Conservation (phyloP, 2,113 vertebrate genomes). For the Scartelaos histophorus region DNA sequence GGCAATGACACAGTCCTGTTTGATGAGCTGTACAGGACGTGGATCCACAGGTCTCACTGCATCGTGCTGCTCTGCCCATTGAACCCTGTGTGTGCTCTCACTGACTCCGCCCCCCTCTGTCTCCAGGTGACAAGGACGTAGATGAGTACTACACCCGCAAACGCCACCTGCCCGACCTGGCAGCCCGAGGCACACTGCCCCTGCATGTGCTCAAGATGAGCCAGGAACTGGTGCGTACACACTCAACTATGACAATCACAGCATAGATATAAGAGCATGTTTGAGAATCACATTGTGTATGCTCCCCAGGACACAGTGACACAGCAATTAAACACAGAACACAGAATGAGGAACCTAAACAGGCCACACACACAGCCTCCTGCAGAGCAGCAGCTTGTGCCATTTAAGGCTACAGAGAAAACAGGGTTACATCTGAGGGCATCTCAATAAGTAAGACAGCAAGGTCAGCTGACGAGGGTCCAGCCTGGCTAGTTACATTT, state of each 20-base stretch:
- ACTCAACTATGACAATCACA: not conserved
- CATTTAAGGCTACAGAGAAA: too few species aligned
- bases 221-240: constrained; percentile 84
- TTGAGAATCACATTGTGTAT: not conserved
- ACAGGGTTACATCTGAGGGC: too few species aligned
- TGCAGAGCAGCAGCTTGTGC: too few species aligned
- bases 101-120: constrained; percentile 36
- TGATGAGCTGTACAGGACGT: constrained; percentile 49
- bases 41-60: constrained; percentile 35
- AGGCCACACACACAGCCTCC: not conserved
- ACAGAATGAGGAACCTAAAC: not conserved
- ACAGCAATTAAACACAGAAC: not conserved
- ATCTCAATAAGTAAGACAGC: too few species aligned
- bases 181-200: constrained; percentile 91
- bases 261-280: not conserved
- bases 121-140: constrained; percentile 92
- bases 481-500: too few species aligned
- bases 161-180: constrained; percentile 92
- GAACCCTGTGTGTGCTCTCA: constrained; percentile 23
- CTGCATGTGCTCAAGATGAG: constrained; percentile 93
- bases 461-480: too few species aligned
- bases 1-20: constrained; percentile 22
- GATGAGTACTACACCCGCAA: constrained; percentile 96
- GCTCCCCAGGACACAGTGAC: not conserved
- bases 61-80: constrained; percentile 16